These are phyloP conservation scores for Terebella lapidaria DNA, from an alignment of 2,888 invertebrate genomes.

Conservation along the genomic window DNA sequence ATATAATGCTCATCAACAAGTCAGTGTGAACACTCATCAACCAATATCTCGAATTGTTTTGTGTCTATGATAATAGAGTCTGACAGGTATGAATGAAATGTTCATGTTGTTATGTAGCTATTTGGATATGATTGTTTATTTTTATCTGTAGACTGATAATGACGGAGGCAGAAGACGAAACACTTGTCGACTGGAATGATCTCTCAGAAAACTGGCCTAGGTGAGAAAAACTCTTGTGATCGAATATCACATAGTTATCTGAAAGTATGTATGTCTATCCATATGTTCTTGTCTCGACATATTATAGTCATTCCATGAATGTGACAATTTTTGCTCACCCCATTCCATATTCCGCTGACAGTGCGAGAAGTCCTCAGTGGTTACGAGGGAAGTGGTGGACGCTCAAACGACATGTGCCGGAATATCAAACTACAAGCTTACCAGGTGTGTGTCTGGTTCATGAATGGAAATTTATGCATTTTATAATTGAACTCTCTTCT, in stretches of 20 bases:
- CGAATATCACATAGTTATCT: neutral
- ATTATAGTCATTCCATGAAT: neutral
- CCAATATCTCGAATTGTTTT: neutral
- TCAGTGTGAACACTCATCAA: constrained; percentile 26
- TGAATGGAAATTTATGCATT: neutral
- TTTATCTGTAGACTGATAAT: constrained; percentile 40
- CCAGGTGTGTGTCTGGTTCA: constrained; percentile 30
- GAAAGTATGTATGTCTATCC: neutral
- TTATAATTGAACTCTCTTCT: neutral
- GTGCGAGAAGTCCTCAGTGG: constrained; percentile 56
- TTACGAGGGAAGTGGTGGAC: constrained; percentile 57
- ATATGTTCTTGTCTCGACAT: neutral
- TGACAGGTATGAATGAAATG: too few relatives aligned
- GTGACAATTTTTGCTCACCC: neutral
- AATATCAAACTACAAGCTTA: constrained; percentile 47
- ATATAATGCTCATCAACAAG: constrained; percentile 53
- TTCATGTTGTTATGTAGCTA: neutral
- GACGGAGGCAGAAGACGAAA: constrained; percentile 49
- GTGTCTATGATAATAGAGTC: neutral
- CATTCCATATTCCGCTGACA: constrained; percentile 20
- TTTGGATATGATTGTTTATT: neutral
- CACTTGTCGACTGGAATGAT: constrained; percentile 54
- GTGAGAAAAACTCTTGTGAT: constrained; percentile 25
- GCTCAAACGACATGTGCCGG: constrained; percentile 51
- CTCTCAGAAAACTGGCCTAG: constrained; percentile 53